Percentiles rank a stretch among this genome's conserved stretches.
Evolutionary conservation across 2,797 vertebrate species (phyloP).

Genomic region (Sebastes reedi): DNA sequence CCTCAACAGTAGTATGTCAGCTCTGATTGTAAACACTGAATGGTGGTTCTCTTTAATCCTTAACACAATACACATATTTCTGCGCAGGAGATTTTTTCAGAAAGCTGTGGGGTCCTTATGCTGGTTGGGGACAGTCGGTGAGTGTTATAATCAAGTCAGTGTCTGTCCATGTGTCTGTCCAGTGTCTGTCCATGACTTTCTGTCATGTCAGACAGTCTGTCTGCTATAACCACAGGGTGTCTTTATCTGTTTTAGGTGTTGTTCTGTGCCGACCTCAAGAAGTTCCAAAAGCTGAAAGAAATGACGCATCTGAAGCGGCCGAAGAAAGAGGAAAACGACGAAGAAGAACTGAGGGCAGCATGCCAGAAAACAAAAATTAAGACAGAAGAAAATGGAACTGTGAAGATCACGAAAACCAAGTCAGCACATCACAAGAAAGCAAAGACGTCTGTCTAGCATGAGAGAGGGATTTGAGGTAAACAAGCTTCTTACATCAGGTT

Average conservation of each 20-base stretch:
- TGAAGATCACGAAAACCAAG: slow-evolving; percentile 17
- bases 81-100: slow-evolving; percentile 88
- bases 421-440: slow-evolving; percentile 27
- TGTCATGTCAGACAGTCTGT: neutral
- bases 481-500: neutral
- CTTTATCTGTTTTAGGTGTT: slow-evolving; percentile 83
- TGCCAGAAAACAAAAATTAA: slow-evolving; percentile 50
- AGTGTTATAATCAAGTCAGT: slow-evolving; percentile 49
- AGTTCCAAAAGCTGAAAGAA: slow-evolving; percentile 80
- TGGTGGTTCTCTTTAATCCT: neutral
- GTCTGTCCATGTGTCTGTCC: neutral
- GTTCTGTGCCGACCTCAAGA: slow-evolving; percentile 93
- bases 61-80: slow-evolving; percentile 28
- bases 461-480: slow-evolving; percentile 40
- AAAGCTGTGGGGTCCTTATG: slow-evolving; percentile 86
- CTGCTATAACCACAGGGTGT: neutral
- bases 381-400: slow-evolving; percentile 18
- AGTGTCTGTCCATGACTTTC: neutral
- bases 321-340: slow-evolving; percentile 42
- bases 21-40: neutral
- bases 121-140: slow-evolving; percentile 90
- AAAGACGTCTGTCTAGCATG: slow-evolving; percentile 45
- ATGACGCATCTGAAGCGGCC: slow-evolving; percentile 38
- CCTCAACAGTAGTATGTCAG: neutral
- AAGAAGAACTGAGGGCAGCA: neutral